Evolutionary conservation across 2,888 invertebrate genomes (phyloP).

Genomic region (Polydrusus tereticollis): DNA sequence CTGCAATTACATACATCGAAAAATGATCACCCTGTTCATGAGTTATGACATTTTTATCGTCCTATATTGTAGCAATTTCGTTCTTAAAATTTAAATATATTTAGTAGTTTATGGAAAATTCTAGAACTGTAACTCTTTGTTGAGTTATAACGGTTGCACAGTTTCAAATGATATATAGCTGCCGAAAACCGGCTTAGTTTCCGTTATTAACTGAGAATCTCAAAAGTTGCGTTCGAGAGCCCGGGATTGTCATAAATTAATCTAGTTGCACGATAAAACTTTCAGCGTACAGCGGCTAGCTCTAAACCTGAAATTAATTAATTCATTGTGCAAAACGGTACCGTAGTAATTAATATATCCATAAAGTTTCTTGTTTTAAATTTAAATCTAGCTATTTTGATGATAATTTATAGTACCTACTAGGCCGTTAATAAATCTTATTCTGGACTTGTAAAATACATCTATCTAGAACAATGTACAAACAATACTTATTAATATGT

Average conservation of each 20-base stretch:
- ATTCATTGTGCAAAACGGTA: not conserved
- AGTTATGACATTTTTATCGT: no score
- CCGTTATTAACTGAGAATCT: not conserved
- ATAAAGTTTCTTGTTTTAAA: not conserved
- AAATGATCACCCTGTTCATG: no score
- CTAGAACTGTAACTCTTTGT: not conserved
- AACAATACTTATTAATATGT: no score
- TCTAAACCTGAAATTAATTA: not conserved
- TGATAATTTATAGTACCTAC: not conserved
- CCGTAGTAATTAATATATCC: not conserved
- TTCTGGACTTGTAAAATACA: no score
- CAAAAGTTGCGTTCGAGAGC: not conserved
- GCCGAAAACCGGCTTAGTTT: not conserved
- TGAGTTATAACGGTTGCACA: not conserved
- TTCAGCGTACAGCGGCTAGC: not conserved
- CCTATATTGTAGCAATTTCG: no score
- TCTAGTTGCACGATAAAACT: not conserved
- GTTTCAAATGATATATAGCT: not conserved
- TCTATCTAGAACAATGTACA: no score
- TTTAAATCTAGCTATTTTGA: not conserved
- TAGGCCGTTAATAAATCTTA: no score
- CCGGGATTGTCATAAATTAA: not conserved
- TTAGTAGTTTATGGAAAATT: not conserved
- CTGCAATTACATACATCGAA: no score
- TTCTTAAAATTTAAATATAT: not conserved